Evolutionary conservation across 30 jellyfish, hydroid and myxozoan genomes (phyloP), one percentile per base, ranked within the genome.

Genomic region (Pseudorhiza aurosa): DNA sequence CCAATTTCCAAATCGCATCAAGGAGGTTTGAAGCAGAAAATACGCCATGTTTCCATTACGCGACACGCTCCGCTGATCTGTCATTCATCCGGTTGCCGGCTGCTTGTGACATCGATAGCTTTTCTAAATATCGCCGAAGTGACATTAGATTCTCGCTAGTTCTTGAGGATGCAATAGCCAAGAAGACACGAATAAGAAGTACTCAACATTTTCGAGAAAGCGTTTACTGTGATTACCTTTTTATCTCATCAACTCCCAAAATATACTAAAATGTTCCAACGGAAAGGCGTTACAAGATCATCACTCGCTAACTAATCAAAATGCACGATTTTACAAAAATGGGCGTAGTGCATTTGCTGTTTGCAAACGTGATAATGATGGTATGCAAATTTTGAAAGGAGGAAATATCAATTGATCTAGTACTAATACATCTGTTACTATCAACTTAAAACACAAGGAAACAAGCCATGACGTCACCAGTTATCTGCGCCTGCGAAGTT

Each of bases 161-260:
- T 49, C 63, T 49, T 49, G 63, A 49, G 63, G 63, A 49, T 49
- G 63, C n/a, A 12, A 49, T 49, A 49, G 63, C n/a, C 22, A 25
- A 49, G 63, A 49, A 49, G n/a, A 4, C 63, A 49, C 63, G 63
- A 49, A 49, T 12, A 12, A 42, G 55, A 42, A 42, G 55, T 15
- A 49, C 63, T 49, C 63, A 49, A 49, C 63, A 49, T 49, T 49
- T 49, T 49, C 63, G n/a, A 29, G n/a, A 12, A 15, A 49, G n/a
- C 11, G 4, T 49, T 49, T 49, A 15, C 63, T 49, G n/a, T 29
- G 22, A 2, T 29, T 49, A 15, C 6, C n/a, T 49, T 49, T 29
- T 15, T 8, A 42, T 42, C 15, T 42, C 55, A 8, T 42, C 9
- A 42, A 42, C 55, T 42, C 9, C 55, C 55, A 42, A 42, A 42